These are phyloP conservation scores for Eupithecia dodoneata DNA, from an alignment of 2,888 invertebrate species.

Conservation along the genomic window DNA sequence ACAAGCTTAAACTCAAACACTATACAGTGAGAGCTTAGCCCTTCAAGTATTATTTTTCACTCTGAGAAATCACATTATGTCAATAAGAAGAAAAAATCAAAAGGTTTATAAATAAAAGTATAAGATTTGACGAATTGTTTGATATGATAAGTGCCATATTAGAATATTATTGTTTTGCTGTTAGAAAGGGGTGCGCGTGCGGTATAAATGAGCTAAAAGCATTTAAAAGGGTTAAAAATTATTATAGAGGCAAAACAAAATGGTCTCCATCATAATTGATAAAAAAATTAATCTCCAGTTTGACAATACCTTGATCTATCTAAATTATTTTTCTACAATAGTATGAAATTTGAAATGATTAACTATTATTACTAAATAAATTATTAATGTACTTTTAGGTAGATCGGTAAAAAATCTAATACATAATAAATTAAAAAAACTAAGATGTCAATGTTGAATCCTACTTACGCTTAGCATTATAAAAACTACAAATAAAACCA, in stretches of 20 bases:
- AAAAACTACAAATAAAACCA: constrained; percentile 80
- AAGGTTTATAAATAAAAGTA: not conserved
- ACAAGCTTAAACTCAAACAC: not conserved
- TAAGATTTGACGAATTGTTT: not conserved
- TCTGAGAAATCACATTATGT: not conserved
- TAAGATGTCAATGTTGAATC: constrained; percentile 67
- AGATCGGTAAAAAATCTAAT: constrained; percentile 52
- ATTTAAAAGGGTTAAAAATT: not conserved
- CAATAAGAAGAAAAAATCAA: not conserved
- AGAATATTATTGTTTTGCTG: not conserved
- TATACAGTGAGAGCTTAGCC: not conserved
- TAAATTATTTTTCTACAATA: not conserved
- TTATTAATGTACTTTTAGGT: constrained; percentile 51
- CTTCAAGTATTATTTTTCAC: not conserved
- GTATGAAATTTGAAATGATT: constrained; percentile 15
- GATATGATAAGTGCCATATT: not conserved
- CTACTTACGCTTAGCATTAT: constrained; percentile 75
- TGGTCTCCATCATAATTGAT: constrained; percentile 39
- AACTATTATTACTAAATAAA: constrained; percentile 29
- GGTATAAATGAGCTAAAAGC: not conserved
- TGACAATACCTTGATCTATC: constrained; percentile 26
- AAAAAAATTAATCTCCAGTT: constrained; percentile 53
- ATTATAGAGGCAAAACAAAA: constrained; percentile 32
- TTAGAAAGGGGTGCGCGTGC: not conserved
- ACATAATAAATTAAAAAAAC: constrained; percentile 53